Base-by-base conservation (phyloP, 1,140 invertebrate genomes). In the Drosophila leontia region DNA sequence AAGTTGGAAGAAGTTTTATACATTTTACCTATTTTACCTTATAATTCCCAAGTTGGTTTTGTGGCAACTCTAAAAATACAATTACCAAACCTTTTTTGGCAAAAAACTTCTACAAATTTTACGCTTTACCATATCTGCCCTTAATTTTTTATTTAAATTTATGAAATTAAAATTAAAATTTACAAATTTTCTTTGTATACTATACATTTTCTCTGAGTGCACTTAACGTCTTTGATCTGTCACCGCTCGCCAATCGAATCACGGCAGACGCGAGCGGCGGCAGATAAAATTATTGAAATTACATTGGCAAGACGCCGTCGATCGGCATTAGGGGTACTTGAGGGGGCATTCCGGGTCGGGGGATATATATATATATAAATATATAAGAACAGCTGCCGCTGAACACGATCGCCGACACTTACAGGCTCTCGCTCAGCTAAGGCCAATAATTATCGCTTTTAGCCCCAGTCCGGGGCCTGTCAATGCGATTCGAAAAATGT, bases 231-330 rank as follows among this genome's bases (percentile, higher is more conserved):
- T 90, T 91, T 91, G 87, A 91, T 91, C 83, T 91, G 87, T 91
- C 88, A 87, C 87, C 87, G 87, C 84, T 71, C 70, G 67, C 87
- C 87, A 91, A 88, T 91, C 88, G 83, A 90, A 90, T 90, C 85
- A 90, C 81, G 50, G 85, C 78, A 68, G 78, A 83, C 80, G 80
- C 85, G 81, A 82, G 75, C 80, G 74, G 58, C 87, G 62, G 64
- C 87, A 91, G 87, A 91, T 91, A 91, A 91, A 91, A 91, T 91
- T 91, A 91, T 91, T 91, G 87, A 91, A 91, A 91, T 91, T 91
- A 91, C 87, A 91, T 91, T 91, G 86, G 85, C 84, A 90, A 90
- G 84, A 90, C 85, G 85, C 85, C 85, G 85, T 77, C 71, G 72
- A 84, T 84, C 59, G 65, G 77, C 19, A 11, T 41, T 29, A n/a